Base-by-base conservation (phyloP, 1,140 invertebrate species). In the Euura saliciscinereae region DNA sequence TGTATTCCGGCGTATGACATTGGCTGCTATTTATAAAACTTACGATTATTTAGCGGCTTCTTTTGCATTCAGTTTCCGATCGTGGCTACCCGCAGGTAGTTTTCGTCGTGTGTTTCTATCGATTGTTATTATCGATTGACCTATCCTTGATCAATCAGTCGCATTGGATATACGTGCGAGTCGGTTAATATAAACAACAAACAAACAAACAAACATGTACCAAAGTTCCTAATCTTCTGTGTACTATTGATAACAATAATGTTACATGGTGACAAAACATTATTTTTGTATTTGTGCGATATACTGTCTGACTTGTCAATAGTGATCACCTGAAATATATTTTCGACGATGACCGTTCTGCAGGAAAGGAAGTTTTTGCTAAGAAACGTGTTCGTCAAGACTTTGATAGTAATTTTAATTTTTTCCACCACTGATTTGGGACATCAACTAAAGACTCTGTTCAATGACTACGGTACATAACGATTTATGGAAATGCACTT, bases 21-120 rank as follows among this genome's bases (percentile, higher is more conserved):
- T 59, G 13, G 51, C 13, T 59, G 13, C 51, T 59, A 59, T 59
- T 59, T 59, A 59, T 59, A 59, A 59, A 59, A 59, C 51, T 59
- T 59, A 59, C 51, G 51, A 11, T 59, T 59, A 59, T 6, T 59
- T 59, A 4, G 2, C 51, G 51, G 0, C 51, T 59, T 6, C 10
- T n/a, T 59, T 59, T n/a, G 5, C 51, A 11, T 59, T 59, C 51
- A 59, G 51, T 59, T 59, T 59, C 28, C 28, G 28, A 28, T 28
- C 28, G 28, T 28, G 28, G 28, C 28, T 28, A 28, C 28, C 28
- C 28, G 28, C 51, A n/a, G 51, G 51, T 59, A 59, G 51, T 59
- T 28, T 28, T 28, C 28, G 28, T 28, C 28, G 28, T 28, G 28
- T 28, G 28, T 28, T 28, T 28, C 28, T 28, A 28, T 28, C 28